These are phyloP conservation scores for Periophthalmus magnuspinnatus DNA, from an alignment of 2,797 vertebrate species.

Conservation along the genomic window DNA sequence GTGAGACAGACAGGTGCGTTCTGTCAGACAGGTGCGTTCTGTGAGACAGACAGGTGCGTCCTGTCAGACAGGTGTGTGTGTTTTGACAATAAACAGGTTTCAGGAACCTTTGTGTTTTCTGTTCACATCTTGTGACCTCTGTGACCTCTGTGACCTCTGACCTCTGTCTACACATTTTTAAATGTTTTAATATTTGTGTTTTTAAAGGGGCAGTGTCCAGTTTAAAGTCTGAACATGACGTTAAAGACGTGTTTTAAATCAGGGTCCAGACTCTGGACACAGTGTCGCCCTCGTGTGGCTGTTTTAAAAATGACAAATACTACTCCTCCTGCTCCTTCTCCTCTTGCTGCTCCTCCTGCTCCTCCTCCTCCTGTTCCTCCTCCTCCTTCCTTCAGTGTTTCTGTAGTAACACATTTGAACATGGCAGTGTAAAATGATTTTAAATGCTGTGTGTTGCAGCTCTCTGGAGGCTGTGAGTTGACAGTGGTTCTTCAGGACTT, in stretches of 20 bases:
- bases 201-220: too few species aligned
- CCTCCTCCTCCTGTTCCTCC: background rate
- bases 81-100: conserved; percentile 23
- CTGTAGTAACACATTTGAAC: too few species aligned
- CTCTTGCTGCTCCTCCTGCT: conserved; percentile 2
- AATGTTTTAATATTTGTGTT: too few species aligned
- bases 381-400: too few species aligned
- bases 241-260: too few species aligned
- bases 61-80: too few species aligned
- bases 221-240: too few species aligned
- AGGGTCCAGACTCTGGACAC: background rate
- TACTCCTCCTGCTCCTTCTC: conserved; percentile 1
- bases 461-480: conserved; percentile 96
- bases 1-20: too few species aligned
- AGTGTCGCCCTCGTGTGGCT: background rate
- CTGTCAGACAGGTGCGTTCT: too few species aligned
- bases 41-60: too few species aligned
- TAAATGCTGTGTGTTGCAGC: conserved; percentile 76
- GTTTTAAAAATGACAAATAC: background rate
- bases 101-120: background rate
- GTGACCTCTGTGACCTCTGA: background rate
- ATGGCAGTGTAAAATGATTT: too few species aligned
- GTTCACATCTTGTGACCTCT: background rate
- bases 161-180: too few species aligned
- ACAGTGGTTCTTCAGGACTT: conserved; percentile 97